Evolutionary conservation across 2,888 invertebrate genomes (phyloP).

Genomic region (Amphimallon solstitiale): DNA sequence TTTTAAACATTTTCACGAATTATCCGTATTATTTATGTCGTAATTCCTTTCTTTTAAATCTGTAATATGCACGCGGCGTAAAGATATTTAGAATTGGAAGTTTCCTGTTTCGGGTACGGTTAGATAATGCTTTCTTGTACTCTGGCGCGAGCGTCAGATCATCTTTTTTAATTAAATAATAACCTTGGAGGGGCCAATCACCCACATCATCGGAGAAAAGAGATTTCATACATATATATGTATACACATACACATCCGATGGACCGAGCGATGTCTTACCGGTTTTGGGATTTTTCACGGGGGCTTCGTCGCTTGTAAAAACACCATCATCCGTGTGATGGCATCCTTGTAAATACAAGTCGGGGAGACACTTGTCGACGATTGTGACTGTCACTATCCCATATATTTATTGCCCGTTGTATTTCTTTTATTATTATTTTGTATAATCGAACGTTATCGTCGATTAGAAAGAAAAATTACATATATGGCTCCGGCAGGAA

Average conservation of each 20-base stretch:
- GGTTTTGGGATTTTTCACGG: constrained; percentile 36
- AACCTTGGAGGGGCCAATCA: constrained; percentile 51
- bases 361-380: neutral
- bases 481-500: neutral
- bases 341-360: neutral
- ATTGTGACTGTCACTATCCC: neutral
- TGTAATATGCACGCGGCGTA: neutral
- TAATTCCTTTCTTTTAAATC: no score
- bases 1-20: no score
- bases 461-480: constrained; percentile 1
- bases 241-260: constrained; percentile 21
- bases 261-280: constrained; percentile 35
- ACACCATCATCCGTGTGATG: no score
- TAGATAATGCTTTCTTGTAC: neutral
- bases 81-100: neutral
- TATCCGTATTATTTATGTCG: no score
- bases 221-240: neutral
- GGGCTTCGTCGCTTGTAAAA: neutral
- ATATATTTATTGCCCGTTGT: neutral
- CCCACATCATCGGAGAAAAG: constrained; percentile 40
- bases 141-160: neutral
- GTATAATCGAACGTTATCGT: neutral
- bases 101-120: neutral
- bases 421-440: neutral
- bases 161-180: constrained; percentile 40